phyloP scores from a whole-genome alignment of 2,113 vertebrate species.

The Microtus montanus region DNA sequence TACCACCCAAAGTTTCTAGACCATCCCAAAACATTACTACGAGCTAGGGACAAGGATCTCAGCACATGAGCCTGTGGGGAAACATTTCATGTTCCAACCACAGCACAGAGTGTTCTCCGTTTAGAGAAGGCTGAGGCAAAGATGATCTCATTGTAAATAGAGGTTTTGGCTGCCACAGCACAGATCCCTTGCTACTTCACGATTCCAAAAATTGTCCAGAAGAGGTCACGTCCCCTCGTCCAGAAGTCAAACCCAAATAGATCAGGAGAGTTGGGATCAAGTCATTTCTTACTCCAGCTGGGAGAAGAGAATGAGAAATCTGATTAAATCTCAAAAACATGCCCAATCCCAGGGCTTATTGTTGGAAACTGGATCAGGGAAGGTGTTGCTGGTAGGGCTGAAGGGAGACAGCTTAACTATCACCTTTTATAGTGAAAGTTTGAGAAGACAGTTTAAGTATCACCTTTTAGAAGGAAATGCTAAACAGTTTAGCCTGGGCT shows the following conservation, averaged over 20 bases:
- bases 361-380: constrained; percentile 70
- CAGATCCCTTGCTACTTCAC: constrained; percentile 80
- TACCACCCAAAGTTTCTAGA: not conserved
- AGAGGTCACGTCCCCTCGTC: constrained; percentile 66
- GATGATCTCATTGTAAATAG: constrained; percentile 77
- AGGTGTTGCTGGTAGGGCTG: constrained; percentile 68
- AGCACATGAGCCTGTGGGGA: not conserved
- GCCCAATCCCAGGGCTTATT: constrained; percentile 54
- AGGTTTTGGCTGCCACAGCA: constrained; percentile 71
- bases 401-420: constrained; percentile 77
- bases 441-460: constrained; percentile 77
- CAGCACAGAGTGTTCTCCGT: constrained; percentile 73
- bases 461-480: constrained; percentile 71
- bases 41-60: not conserved
- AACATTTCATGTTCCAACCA: not conserved
- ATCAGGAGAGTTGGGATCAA: constrained; percentile 7
- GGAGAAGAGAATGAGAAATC: constrained; percentile 20
- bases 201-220: constrained; percentile 75
- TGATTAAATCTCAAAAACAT: not conserved
- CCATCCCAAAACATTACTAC: not conserved
- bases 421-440: constrained; percentile 65
- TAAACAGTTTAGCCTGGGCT: constrained; percentile 74
- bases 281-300: not conserved
- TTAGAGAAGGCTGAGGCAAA: constrained; percentile 78
- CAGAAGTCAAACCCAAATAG: not conserved